Conservation (phyloP, 2,113 vertebrate species). For the Apeltes quadracus region DNA sequence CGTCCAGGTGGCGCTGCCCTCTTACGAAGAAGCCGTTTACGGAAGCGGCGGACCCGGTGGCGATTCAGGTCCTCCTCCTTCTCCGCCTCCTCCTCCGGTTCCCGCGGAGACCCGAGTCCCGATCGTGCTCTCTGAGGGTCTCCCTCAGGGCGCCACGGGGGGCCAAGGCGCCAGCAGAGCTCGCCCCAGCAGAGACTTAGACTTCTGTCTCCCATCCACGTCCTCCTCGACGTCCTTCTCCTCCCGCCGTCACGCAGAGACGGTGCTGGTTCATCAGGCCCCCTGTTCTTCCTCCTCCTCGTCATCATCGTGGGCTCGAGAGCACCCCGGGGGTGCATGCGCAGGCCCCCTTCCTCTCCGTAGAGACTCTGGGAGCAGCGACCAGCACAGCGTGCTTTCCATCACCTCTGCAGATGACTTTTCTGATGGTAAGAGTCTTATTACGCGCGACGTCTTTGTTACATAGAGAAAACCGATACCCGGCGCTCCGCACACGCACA, state of each 20-base stretch:
- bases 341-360: slow-evolving; percentile 79
- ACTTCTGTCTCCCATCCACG: slow-evolving; percentile 85
- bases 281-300: slow-evolving; percentile 80
- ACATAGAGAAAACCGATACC: not conserved
- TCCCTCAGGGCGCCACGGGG: slow-evolving; percentile 81
- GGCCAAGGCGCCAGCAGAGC: slow-evolving; percentile 71
- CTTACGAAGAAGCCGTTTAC: slow-evolving; percentile 97
- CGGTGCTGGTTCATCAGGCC: slow-evolving; percentile 92
- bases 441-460: not conserved
- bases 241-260: slow-evolving; percentile 86
- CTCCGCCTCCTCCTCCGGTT: slow-evolving; percentile 65
- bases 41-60: slow-evolving; percentile 85
- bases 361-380: slow-evolving; percentile 91
- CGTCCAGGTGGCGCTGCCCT: slow-evolving; percentile 93
- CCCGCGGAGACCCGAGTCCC: slow-evolving; percentile 90
- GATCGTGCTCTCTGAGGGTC: slow-evolving; percentile 92
- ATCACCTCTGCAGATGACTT: slow-evolving; percentile 91
- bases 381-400: slow-evolving; percentile 96
- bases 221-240: slow-evolving; percentile 82
- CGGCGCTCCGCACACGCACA: too few species aligned
- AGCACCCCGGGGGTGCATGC: slow-evolving; percentile 80
- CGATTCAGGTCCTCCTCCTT: slow-evolving; percentile 50
- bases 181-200: slow-evolving; percentile 73
- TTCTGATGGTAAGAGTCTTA: slow-evolving; percentile 91
- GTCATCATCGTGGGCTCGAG: slow-evolving; percentile 86